Base-by-base conservation (phyloP, 2,113 vertebrate species). In the Motacilla alba region DNA sequence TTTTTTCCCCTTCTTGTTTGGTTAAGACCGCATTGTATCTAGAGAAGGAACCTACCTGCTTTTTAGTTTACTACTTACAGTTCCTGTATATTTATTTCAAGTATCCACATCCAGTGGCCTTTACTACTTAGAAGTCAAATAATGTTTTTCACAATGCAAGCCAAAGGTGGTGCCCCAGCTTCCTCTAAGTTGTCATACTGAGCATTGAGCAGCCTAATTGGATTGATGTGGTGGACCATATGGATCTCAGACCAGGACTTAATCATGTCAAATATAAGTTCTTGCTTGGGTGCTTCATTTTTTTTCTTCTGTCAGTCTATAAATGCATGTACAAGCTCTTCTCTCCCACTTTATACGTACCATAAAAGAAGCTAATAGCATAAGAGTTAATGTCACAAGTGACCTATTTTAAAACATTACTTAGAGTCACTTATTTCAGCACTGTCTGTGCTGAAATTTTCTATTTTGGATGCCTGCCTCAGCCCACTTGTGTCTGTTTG, bases 391-490 rank as follows among this genome's bases (percentile, higher is more conserved):
- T 84, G 59, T 76, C 49, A 47, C 23, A 69, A 89, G 21, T 74
- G 64, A 91, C 84, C 50, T 89, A 49, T 91, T 95, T 95, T 58
- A 87, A 93, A 91, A 77, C 20, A 17, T 58, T 44, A 49, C 70
- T 78, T 76, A 68, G 16, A 67, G 33, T 60, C 72, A 83, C 52
- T 86, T 68, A 87, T 89, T 90, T 60, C 68, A 83, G 49, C 13
- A 39, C n/a, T 73, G 19, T 81, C 55, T 90, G 74, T 70, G 50
- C 87, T 82, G 60, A 70, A 74, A 67, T 58, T 81, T 89, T 87
- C 41, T 92, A 7, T 89, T 80, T 72, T 91, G 27, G 41, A 64
- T 94, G 63, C 19, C 53, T 80, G 27, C 46, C 62, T 77, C 59
- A 83, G 33, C 72, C 84, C 31, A 76, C 55, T 83, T 73, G 31